Evolutionary conservation across 2,797 vertebrate species (phyloP).

Genomic region (Calcarius lapponicus): DNA sequence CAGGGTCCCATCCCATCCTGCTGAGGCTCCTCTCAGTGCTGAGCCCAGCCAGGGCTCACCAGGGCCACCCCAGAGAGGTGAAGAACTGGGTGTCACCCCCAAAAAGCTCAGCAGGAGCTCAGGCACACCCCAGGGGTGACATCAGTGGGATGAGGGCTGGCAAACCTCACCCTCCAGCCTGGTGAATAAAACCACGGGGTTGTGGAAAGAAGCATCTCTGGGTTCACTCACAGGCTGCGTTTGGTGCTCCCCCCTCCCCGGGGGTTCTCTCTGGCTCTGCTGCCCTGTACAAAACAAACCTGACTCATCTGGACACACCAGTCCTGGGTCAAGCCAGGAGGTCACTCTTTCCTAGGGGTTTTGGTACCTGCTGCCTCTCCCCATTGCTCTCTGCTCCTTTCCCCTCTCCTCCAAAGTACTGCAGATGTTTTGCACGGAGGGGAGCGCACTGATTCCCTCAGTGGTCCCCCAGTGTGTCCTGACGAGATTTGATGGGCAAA

Average conservation of each 20-base stretch:
- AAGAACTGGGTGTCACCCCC: neutral
- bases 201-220: neutral
- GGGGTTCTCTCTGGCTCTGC: neutral
- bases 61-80: rapidly evolving
- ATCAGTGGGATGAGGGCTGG: neutral
- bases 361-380: neutral
- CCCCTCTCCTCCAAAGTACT: neutral
- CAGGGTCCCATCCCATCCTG: rapidly evolving
- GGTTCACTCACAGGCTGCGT: neutral
- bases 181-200: rapidly evolving
- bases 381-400: neutral
- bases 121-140: rapidly evolving
- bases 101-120: neutral
- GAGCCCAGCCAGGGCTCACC: neutral
- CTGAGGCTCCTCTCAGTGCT: neutral
- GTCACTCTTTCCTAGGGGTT: neutral
- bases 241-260: neutral
- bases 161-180: neutral
- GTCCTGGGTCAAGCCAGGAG: too few species aligned
- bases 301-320: neutral
- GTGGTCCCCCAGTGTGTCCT: neutral
- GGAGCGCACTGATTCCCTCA: rapidly evolving
- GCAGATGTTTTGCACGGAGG: neutral
- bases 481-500: neutral
- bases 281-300: neutral